These are phyloP conservation scores for Andrena praecox DNA, from an alignment of 2,888 invertebrate species.

Conservation along the genomic window DNA sequence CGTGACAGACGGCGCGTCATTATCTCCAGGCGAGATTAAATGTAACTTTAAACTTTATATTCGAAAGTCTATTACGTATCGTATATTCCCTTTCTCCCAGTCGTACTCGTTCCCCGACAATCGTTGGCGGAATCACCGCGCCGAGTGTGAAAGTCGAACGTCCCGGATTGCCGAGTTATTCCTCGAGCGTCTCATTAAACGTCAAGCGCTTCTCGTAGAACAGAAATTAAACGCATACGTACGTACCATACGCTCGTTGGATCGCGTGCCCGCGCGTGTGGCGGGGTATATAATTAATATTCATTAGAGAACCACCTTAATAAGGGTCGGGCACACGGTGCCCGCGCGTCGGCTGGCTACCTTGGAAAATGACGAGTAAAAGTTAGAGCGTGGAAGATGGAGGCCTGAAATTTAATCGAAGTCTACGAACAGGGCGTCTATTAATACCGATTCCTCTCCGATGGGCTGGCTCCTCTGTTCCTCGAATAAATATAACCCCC, in stretches of 20 bases:
- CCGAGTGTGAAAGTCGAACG: slow-evolving; percentile 2
- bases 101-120: neutral
- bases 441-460: slow-evolving; percentile 52
- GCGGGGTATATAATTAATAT: slow-evolving; percentile 50
- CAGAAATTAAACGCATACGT: slow-evolving; percentile 31
- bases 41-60: too few species aligned
- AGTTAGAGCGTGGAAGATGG: neutral
- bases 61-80: slow-evolving; percentile 6
- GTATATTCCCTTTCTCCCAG: too few species aligned
- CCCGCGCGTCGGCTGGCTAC: slow-evolving; percentile 14
- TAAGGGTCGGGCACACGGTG: slow-evolving; percentile 53
- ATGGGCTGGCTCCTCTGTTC: slow-evolving; percentile 36
- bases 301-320: slow-evolving; percentile 56
- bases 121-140: neutral
- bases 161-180: neutral
- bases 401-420: slow-evolving; percentile 58
- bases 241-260: neutral
- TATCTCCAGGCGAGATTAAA: too few species aligned
- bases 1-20: too few species aligned
- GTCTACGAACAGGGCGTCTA: slow-evolving; percentile 35
- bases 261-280: neutral
- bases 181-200: slow-evolving; percentile 38
- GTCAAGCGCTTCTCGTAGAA: slow-evolving; percentile 21
- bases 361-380: slow-evolving; percentile 37
- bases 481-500: slow-evolving; percentile 63